Base-by-base conservation (phyloP, 1,140 invertebrate genomes). In the Hylyphantes graminicola region DNA sequence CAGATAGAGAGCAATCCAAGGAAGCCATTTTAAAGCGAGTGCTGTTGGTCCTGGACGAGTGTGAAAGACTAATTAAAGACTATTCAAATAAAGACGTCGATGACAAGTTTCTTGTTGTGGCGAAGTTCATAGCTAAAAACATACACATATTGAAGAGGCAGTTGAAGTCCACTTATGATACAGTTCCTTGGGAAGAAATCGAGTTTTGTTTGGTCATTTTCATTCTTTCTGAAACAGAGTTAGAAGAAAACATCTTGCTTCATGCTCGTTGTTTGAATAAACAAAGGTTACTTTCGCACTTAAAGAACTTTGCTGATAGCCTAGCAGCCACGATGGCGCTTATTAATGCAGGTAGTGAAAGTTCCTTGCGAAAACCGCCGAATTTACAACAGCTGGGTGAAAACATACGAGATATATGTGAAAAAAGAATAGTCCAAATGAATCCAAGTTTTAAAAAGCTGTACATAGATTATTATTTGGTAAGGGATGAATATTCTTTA, bases 101-200 rank as follows among this genome's bases (percentile, higher is more conserved):
- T 63, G 54, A 64, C 3, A 51, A 19, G n/a, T 64, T 73, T 12
- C 6, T 74, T 50, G 17, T 82, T 7, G 13, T 53, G 55, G 55
- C 35, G 10, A 70, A 74, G 15, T 64, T 55, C 4, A 82, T 82
- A 13, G 79, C 57, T 8, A 68, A 74, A 57, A 74, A 82, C 35
- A 73, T 82, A 13, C 48, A 70, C 12, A 21, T 82, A 17, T 19
- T 73, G 11, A 82, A 82, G 15, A 17, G 10, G 9, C 11, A n/a
- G n/a, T 64, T 72, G 50, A 74, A 73, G 55, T 51, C 54, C 4
- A 82, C 79, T 4, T 82, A 82, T 11, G 55, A 51, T 17, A 73
- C 12, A 21, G 11, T 82, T 61, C 70, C 79, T 51, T 82, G 79
- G 79, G 79, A 82, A 53, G 79, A 82, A 74, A 72, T 82, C n/a